Base-by-base conservation (phyloP, 2,113 vertebrate species). In the Entelurus aequoreus region DNA sequence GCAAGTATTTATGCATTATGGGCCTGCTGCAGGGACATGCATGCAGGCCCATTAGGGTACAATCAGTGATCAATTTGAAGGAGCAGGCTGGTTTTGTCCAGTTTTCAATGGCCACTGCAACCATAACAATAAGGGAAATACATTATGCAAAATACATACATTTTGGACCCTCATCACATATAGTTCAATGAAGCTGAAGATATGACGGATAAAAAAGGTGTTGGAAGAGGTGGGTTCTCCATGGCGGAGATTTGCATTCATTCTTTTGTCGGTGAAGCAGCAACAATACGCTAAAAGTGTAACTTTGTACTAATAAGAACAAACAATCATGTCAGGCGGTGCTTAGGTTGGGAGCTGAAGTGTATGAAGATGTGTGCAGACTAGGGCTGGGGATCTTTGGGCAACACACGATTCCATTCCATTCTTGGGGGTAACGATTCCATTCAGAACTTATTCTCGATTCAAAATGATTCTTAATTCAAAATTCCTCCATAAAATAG, bases 191-290 rank as follows among this genome's bases (percentile, higher is more conserved):
- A 72, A 67, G 66, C 48, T 77, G 42, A 73, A 68, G 35, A 62
- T 66, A 65, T 56, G 14, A 54, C 1, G 36, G 4, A 16, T 15
- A 58, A 66, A 66, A 61, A 7, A 48, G 49, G 8, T 40, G 56
- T 66, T 61, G 54, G 69, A 71, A 49, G 36, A 70, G 21, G 49
- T 67, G 35, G 64, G 28, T 63, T 68, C 55, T 65, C 6, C 8
- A 21, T 11, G 15, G 44, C 53, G 61, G 48, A 47, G 66, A 60
- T 65, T 48, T 65, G 81, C 86, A 87, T 87, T 82, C 84, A 87
- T 87, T 82, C 84, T 86, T 76, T 80, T 16, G 84, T 84, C 80
- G 82, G 84, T 82, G 82, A 77, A 82, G 79, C 82, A 87, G 84
- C 78, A 81, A 69, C 14, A 36, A 62, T 73, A 63, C 69, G 68